Evolutionary conservation across 2,113 vertebrate species (phyloP), one percentile per base, ranked within the genome.

Genomic region (Tragelaphus strepsiceros): DNA sequence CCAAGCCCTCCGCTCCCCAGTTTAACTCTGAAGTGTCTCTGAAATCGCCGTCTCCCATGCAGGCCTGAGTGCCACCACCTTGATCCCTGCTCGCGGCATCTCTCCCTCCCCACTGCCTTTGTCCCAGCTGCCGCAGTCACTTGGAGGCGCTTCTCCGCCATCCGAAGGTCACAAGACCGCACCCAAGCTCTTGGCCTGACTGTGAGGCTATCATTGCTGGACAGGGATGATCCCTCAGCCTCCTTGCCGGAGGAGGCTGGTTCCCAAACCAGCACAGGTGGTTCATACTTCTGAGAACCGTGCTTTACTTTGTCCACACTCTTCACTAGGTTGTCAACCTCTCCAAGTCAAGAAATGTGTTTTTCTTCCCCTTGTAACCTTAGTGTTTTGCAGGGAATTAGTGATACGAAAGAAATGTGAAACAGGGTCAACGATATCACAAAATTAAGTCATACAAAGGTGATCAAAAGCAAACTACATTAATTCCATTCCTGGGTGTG

Each of bases 101-200:
- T 61, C 58, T 26, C 32, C 39, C 5, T 53, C 85, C 71, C 17
- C 58, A 17, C 0, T 19, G 67, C 49, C 46, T 2, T 2, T 24
- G n/a, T 35, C 67, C 49, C 56, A 26, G 35, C 26, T 7, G 12
- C n/a, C 1, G 9, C 2, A 1, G 84, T 7, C 2, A 35, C 0
- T 17, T 24, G 21, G 12, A 43, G n/a, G 82, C 2, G 5, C 12
- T 30, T 43, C 11, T 12, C 9, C 19, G 6, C 15, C 64, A 54
- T 51, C 3, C 0, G 0, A 43, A 26, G 46, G 4, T 43, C 51
- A 2, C n/a, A 24, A 39, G 49, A 26, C 85, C 2, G 1, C 13
- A 13, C 19, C 39, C 64, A 8, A 10, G 67, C 43, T 74, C 80
- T 61, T 4, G 21, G 78, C 21, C 5, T 10, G 21, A 43, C 62